Base-by-base conservation (phyloP, 2,113 vertebrate genomes). In the Onychostruthus taczanowskii region DNA sequence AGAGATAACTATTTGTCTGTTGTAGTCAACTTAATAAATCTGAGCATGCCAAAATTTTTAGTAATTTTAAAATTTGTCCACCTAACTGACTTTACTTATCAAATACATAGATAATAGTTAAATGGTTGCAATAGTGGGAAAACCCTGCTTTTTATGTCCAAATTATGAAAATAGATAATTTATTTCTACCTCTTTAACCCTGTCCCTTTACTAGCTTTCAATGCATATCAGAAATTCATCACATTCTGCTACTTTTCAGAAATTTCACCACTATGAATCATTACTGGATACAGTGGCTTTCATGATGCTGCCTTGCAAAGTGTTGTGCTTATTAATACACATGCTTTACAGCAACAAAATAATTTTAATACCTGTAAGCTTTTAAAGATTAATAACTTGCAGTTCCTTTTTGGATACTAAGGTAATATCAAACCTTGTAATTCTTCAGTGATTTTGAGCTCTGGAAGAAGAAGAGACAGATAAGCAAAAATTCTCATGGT, bases 361-460 rank as follows among this genome's bases (percentile, higher is more conserved):
- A 33, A 35, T 61, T 94, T 63, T 67, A 74, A 49, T 76, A 79
- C 74, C 16, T 90, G 59, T 87, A 35, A 83, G 55, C 39, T 95
- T 93, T 79, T 93, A 86, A 62, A 84, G 90, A 81, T 27, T 46
- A 82, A 39, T 81, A 55, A 43, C 30, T 89, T 89, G 37, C 85
- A 84, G 26, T 91, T 86, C 52, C 21, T 89, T 92, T 81, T 63
- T 67, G 33, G 68, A 23, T 94, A 39, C 31, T 31, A 35, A 90
- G 62, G 55, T 88, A 83, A 53, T 68, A 84, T n/a, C 89, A 64
- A 85, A 43, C 77, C 41, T 56, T 68, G 58, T 89, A 84, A 90
- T 90, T 95, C 46, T 93, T 97, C 53, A 47, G 61, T 87, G 62
- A 68, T 78, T 67, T 91, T 77, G 83, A 92, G 46, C 50, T 88